These are phyloP conservation scores for Ferdinandea cuprea DNA, from an alignment of 2,888 invertebrate species.

Conservation along the genomic window DNA sequence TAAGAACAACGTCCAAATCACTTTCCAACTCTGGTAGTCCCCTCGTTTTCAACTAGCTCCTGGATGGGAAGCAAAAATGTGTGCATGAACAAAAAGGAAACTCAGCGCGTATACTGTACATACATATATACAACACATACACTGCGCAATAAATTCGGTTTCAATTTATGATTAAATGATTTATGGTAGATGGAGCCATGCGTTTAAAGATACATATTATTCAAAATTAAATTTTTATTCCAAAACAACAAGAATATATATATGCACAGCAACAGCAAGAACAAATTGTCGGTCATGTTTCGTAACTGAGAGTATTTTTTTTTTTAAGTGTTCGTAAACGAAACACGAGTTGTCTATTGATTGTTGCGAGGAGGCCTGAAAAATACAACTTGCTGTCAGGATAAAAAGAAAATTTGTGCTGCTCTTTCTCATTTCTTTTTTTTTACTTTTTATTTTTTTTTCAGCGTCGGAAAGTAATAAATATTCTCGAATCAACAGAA, in stretches of 20 bases:
- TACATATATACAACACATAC: neutral
- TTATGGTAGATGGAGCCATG: slow-evolving; percentile 61
- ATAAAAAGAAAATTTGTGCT: slow-evolving; percentile 31
- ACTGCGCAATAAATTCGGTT: slow-evolving; percentile 64
- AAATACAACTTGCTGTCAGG: slow-evolving; percentile 32
- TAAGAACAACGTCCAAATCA: slow-evolving; percentile 54
- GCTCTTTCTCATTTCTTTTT: too few relatives aligned
- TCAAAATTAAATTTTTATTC: slow-evolving; percentile 46
- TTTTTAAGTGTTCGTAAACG: slow-evolving; percentile 48
- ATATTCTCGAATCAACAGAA: slow-evolving; percentile 81
- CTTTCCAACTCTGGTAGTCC: neutral
- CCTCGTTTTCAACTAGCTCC: neutral
- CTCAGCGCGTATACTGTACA: neutral
- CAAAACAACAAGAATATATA: slow-evolving; percentile 37
- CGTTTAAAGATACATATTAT: slow-evolving; percentile 54
- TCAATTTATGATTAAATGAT: slow-evolving; percentile 73
- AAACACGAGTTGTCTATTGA: slow-evolving; percentile 35
- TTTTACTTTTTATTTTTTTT: slow-evolving; percentile 4
- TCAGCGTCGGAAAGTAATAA: slow-evolving; percentile 76
- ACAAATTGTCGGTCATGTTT: slow-evolving; percentile 65
- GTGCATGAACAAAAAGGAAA: slow-evolving; percentile 45
- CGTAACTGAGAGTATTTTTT: slow-evolving; percentile 41
- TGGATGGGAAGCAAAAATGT: slow-evolving; percentile 33
- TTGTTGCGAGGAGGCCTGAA: slow-evolving; percentile 33
- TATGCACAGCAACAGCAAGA: too few relatives aligned